phyloP scores from a whole-genome alignment of 2,888 invertebrate species.

The Ormyrus nitidulus region DNA sequence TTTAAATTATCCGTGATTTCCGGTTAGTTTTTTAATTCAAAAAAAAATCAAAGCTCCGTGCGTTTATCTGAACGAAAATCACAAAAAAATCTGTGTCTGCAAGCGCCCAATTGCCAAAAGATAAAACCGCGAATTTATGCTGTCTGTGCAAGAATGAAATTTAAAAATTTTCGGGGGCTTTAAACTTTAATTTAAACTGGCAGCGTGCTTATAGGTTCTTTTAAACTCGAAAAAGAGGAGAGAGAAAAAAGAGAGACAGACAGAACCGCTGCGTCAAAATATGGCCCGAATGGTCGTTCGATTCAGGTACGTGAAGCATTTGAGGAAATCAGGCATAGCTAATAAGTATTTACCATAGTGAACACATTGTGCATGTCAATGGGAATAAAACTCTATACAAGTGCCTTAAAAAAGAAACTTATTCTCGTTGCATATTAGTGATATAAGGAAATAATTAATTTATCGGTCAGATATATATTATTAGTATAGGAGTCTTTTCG shows the following conservation, averaged over 20 bases:
- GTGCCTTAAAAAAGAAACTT: slow-evolving; percentile 82
- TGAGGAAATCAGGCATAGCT: slow-evolving; percentile 75
- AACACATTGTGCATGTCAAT: slow-evolving; percentile 76
- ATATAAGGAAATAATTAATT: slow-evolving; percentile 70
- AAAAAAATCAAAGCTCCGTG: slow-evolving; percentile 43
- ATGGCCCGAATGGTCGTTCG: slow-evolving; percentile 72
- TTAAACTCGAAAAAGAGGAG: slow-evolving; percentile 62
- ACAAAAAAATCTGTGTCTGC: slow-evolving; percentile 41
- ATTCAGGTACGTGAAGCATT: slow-evolving; percentile 75
- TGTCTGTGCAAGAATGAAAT: slow-evolving; percentile 12
- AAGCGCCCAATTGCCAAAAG: slow-evolving; percentile 23
- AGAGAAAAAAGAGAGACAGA: slow-evolving; percentile 62
- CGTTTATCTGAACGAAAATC: not conserved
- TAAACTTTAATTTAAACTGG: slow-evolving; percentile 57
- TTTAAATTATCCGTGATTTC: slow-evolving; percentile 29
- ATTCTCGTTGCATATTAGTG: slow-evolving; percentile 76
- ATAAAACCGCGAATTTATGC: slow-evolving; percentile 32
- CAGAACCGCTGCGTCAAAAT: slow-evolving; percentile 58
- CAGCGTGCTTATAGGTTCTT: slow-evolving; percentile 61
- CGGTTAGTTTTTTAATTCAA: not conserved
- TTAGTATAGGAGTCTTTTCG: slow-evolving; percentile 68
- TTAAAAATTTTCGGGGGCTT: slow-evolving; percentile 30
- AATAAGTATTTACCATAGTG: slow-evolving; percentile 75
- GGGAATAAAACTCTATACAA: slow-evolving; percentile 76
- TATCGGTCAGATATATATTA: slow-evolving; percentile 65